phyloP scores from a whole-genome alignment of 2,888 invertebrate species.

The Pilophorus perplexus region DNA sequence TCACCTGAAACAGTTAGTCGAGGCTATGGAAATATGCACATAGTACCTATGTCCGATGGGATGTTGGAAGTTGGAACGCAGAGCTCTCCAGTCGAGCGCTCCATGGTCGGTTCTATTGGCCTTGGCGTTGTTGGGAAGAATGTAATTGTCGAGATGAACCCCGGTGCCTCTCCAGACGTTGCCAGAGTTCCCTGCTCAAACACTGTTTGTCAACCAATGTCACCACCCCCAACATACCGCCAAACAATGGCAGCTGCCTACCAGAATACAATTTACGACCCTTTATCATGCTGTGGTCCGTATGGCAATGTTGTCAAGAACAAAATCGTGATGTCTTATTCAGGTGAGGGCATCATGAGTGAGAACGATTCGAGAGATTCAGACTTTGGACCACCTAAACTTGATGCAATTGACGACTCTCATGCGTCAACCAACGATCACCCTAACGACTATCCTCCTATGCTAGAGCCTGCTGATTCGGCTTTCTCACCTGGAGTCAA shows the following conservation, averaged over 20 bases:
- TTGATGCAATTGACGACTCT: constrained; percentile 7
- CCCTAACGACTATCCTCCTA: neutral
- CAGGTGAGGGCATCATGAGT: constrained; percentile 11
- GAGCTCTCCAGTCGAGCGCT: neutral
- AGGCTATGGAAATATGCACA: neutral
- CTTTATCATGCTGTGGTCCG: neutral
- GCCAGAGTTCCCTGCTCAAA: neutral
- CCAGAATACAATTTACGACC: neutral
- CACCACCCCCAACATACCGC: neutral
- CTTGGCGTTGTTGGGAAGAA: neutral
- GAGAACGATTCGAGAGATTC: constrained; percentile 8
- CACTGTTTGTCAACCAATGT: neutral
- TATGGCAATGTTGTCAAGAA: neutral
- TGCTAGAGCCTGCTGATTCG: neutral
- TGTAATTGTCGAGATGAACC: neutral
- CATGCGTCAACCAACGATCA: neutral
- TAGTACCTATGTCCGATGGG: constrained; percentile 10
- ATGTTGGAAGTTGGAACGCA: constrained; percentile 10
- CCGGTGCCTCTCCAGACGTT: constrained; percentile 6
- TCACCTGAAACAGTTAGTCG: constrained; percentile 6
- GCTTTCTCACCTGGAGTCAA: neutral
- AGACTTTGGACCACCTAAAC: neutral
- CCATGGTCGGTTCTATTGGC: neutral
- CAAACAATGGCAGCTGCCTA: neutral
- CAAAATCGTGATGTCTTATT: constrained; percentile 12